Conservation (phyloP, 1,140 invertebrate genomes). For the Bombus superbus region DNA sequence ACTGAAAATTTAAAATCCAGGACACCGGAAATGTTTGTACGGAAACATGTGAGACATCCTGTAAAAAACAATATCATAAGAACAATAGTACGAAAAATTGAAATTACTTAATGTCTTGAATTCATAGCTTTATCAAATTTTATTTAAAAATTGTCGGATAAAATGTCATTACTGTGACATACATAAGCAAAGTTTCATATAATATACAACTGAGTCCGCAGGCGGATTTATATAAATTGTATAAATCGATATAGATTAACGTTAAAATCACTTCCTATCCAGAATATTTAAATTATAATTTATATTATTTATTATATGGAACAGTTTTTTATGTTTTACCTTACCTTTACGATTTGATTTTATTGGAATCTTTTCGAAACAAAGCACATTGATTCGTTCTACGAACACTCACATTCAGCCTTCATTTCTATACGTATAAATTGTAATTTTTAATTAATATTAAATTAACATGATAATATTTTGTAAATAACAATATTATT, state of each 20-base stretch:
- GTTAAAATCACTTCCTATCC: too few species aligned
- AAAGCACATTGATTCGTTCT: not conserved
- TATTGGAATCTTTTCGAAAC: not conserved
- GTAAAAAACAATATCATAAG: too few species aligned
- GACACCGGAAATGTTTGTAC: too few species aligned
- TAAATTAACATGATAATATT: not conserved
- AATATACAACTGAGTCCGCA: not conserved
- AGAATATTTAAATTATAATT: too few species aligned
- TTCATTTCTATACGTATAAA: not conserved
- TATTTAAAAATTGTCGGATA: not conserved
- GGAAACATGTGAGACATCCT: too few species aligned
- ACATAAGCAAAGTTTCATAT: not conserved
- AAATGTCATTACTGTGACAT: not conserved
- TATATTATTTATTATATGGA: too few species aligned
- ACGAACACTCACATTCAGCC: not conserved
- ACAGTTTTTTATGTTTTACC: not conserved
- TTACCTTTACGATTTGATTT: not conserved
- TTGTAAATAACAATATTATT: not conserved
- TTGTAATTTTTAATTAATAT: not conserved
- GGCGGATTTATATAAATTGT: not conserved
- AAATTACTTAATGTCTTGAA: not conserved
- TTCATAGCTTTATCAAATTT: not conserved
- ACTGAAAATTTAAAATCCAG: not conserved
- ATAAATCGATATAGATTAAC: not conserved
- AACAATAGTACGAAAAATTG: too few species aligned